phyloP scores from a whole-genome alignment of 2,113 vertebrate genomes.

The Galeopterus variegatus region DNA sequence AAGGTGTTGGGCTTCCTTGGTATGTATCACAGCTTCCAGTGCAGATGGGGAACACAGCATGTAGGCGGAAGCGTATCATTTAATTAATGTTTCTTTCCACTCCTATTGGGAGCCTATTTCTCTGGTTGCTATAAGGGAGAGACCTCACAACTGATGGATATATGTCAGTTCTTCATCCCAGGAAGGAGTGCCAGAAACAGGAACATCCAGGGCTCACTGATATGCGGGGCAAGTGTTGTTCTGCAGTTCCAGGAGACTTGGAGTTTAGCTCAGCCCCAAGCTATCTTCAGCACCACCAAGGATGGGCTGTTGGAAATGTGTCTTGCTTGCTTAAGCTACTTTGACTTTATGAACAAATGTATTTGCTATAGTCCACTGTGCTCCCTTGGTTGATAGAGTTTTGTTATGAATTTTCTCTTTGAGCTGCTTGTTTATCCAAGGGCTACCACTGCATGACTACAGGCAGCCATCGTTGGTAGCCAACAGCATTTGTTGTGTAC shows the following conservation, averaged over 20 bases:
- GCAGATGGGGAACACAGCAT: background rate
- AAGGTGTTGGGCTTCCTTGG: accelerated
- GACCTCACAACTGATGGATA: no score
- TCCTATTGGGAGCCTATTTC: background rate
- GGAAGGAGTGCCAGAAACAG: background rate
- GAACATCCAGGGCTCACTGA: background rate
- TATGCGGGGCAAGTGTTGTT: no score
- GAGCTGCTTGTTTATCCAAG: background rate
- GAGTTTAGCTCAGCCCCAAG: background rate
- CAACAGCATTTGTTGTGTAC: no score
- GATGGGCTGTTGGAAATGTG: background rate
- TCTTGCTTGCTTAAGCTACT: background rate
- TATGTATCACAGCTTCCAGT: background rate
- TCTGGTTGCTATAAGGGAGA: background rate
- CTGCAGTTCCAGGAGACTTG: background rate
- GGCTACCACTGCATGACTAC: background rate
- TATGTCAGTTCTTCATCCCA: background rate
- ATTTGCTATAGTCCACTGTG: background rate
- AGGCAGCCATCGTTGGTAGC: background rate
- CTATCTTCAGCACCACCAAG: background rate
- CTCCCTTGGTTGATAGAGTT: background rate
- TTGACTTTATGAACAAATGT: background rate
- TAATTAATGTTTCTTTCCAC: background rate
- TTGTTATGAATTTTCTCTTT: background rate
- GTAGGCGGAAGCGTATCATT: background rate